phyloP scores from a whole-genome alignment of 2,888 invertebrate species.

The Phrixothrix hirtus region DNA sequence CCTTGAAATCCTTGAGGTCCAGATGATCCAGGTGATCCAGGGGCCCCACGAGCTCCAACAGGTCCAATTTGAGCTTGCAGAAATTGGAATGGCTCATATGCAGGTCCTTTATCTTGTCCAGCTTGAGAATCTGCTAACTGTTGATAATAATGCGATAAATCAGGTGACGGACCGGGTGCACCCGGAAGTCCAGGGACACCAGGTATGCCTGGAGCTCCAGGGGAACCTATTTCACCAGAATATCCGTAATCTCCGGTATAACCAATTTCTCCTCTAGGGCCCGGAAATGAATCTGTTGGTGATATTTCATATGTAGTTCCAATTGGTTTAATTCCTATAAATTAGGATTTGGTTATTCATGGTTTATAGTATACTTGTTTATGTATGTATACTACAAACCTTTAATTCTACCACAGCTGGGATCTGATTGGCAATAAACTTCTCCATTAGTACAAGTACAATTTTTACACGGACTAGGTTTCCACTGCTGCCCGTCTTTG shows the following conservation, averaged over 20 bases:
- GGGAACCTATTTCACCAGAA: conserved; percentile 64
- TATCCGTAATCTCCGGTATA: conserved; percentile 61
- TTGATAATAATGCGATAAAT: conserved; percentile 74
- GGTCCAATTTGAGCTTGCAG: conserved; percentile 80
- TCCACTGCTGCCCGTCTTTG: conserved; percentile 70
- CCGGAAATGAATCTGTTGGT: conserved; percentile 42
- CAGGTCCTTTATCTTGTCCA: conserved; percentile 73
- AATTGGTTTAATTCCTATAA: conserved; percentile 25
- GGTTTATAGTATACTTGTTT: too few relatives aligned
- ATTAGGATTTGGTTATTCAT: too few relatives aligned
- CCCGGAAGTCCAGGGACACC: conserved; percentile 69
- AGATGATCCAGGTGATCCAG: conserved; percentile 65
- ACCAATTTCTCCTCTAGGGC: conserved; percentile 60
- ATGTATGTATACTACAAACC: too few relatives aligned
- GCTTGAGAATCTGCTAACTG: conserved; percentile 73
- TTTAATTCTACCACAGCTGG: conserved; percentile 56
- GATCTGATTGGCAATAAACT: conserved; percentile 60
- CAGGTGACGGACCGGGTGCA: conserved; percentile 70
- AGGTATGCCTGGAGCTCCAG: conserved; percentile 65
- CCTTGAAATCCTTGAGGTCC: conserved; percentile 86
- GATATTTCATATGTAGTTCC: conserved; percentile 36
- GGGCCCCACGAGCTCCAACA: conserved; percentile 77
- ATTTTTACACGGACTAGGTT: conserved; percentile 70
- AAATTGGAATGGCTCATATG: conserved; percentile 69
- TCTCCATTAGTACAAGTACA: conserved; percentile 72